A percentile compares a stretch with the other conserved stretches of the same genome.
Evolutionary conservation across 2,888 invertebrate species (phyloP).

Genomic region (Hanleya hanleyi): DNA sequence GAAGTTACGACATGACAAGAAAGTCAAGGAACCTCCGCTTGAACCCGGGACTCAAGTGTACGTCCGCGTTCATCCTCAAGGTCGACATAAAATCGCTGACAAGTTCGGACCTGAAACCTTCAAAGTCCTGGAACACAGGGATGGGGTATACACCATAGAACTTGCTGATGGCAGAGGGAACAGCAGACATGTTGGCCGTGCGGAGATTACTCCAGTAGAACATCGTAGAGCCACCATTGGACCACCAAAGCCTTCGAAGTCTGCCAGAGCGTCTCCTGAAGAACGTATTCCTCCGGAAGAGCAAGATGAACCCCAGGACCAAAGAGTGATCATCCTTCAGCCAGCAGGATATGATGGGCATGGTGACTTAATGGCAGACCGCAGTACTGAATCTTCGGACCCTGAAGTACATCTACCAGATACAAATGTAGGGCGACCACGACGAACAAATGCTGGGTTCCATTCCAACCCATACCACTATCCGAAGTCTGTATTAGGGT

Average conservation of each 20-base stretch:
- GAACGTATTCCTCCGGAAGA: no score
- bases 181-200: background rate
- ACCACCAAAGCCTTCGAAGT: no score
- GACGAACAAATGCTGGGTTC: background rate
- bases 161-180: background rate
- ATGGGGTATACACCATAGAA: background rate
- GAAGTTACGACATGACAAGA: background rate
- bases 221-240: no score
- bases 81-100: constrained; percentile 1
- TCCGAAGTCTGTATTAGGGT: background rate
- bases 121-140: background rate
- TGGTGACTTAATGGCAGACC: no score
- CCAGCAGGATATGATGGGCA: no score
- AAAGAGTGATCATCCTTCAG: no score
- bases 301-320: no score
- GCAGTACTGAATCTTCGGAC: no score
- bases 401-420: no score
- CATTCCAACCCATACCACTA: background rate
- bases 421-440: no score
- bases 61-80: background rate
- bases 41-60: background rate
- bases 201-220: background rate
- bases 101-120: no score
- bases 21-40: background rate
- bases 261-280: no score